Evolutionary conservation across 2,113 vertebrate genomes (phyloP).

Genomic region (Rhadina sibilatrix): DNA sequence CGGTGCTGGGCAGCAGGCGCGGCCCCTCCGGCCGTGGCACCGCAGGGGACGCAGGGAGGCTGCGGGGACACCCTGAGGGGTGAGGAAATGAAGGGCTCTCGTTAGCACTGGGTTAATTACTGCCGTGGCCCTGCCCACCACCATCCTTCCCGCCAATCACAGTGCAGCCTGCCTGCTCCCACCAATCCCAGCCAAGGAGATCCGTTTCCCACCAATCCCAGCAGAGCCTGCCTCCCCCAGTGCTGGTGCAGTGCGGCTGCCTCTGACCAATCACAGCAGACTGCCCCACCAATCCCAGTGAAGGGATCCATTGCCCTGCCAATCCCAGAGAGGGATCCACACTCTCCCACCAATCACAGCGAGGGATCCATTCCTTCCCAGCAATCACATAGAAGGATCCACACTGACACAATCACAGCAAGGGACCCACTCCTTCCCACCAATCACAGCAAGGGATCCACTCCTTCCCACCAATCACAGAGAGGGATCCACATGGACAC

Average conservation of each 20-base stretch:
- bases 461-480: not conserved
- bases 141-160: too few relatives aligned
- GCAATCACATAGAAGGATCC: not conserved
- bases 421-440: too few relatives aligned
- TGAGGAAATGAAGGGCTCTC: fast-evolving
- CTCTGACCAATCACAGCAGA: not conserved
- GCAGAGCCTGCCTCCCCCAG: not conserved
- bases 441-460: not conserved
- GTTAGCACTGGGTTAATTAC: fast-evolving
- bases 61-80: conserved; percentile 76
- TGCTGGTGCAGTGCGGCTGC: not conserved
- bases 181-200: not conserved
- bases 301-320: not conserved
- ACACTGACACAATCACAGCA: too few relatives aligned
- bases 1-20: conserved; percentile 57
- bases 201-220: not conserved
- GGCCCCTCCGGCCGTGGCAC: conserved; percentile 70
- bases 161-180: not conserved
- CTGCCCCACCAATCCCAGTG: not conserved
- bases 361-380: not conserved
- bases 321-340: fast-evolving
- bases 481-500: too few relatives aligned
- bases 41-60: conserved; percentile 79
- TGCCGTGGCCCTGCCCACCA: fast-evolving
- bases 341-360: not conserved